These are phyloP conservation scores for Cichladusa arquata DNA, from an alignment of 2,113 vertebrate species.

Conservation along the genomic window DNA sequence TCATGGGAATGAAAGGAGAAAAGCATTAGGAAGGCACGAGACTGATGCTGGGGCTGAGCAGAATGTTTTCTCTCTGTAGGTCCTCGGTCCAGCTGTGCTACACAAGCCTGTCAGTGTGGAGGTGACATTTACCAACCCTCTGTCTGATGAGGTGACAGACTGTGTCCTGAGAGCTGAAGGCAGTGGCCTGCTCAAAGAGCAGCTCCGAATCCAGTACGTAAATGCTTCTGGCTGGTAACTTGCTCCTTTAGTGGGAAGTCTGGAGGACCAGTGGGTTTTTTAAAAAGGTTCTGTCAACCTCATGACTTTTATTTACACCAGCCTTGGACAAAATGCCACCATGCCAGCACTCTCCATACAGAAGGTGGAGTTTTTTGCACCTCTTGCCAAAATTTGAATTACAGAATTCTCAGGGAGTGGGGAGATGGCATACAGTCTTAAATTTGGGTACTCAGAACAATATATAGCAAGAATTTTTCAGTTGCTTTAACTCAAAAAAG, in stretches of 20 bases:
- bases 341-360: background rate
- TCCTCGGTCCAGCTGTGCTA: background rate
- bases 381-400: background rate
- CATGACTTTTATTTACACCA: background rate
- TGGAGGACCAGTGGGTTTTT: background rate
- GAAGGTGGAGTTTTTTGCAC: background rate
- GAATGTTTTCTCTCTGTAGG: background rate
- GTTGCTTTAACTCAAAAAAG: background rate
- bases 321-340: background rate
- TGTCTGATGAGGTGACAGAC: background rate
- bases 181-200: conserved; percentile 36
- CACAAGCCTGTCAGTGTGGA: conserved; percentile 1
- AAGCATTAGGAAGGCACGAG: background rate
- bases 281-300: background rate
- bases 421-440: background rate
- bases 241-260: background rate
- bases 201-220: conserved; percentile 18
- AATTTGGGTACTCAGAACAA: background rate
- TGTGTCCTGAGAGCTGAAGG: conserved; percentile 68
- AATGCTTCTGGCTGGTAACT: background rate
- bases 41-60: background rate
- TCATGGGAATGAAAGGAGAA: background rate
- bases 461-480: background rate
- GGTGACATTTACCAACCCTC: conserved; percentile 47
- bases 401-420: background rate